Conservation (phyloP, 2,797 vertebrate genomes). For the Tragelaphus oryx region DNA sequence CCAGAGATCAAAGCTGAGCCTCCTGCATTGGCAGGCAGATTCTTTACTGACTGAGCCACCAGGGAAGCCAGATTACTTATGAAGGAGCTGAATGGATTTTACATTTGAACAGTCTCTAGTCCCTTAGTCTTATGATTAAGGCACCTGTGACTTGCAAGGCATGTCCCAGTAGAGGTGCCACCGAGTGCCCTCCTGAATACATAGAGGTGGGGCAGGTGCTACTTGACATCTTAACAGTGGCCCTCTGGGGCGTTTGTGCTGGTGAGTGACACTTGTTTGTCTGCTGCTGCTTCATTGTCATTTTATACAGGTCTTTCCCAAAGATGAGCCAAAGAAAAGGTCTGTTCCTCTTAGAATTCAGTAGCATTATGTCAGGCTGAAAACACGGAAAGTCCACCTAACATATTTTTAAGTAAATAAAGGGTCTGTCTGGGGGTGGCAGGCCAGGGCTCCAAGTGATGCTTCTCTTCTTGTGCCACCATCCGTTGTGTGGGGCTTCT, state of each 20-base stretch:
- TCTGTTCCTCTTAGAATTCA: not conserved
- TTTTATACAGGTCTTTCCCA: not conserved
- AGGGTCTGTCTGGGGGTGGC: not conserved
- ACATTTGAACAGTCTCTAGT: not conserved
- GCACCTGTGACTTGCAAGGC: not conserved
- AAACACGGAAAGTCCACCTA: not conserved
- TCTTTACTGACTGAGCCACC: not conserved
- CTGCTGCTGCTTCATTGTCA: not conserved
- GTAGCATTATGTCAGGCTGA: not conserved
- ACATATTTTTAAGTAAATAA: not conserved
- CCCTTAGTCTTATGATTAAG: not conserved
- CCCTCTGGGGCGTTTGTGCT: not conserved
- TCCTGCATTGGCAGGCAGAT: not conserved
- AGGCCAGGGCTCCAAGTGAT: not conserved
- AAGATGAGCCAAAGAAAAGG: not conserved
- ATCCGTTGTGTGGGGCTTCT: not conserved
- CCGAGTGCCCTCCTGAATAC: fast-evolving
- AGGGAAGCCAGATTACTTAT: not conserved
- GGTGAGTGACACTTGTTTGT: not conserved
- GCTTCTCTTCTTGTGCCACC: not conserved
- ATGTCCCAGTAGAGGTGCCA: not conserved
- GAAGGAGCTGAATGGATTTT: not conserved
- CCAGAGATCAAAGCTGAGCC: not conserved
- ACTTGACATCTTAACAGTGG: not conserved
- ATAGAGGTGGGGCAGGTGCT: not conserved